Conservation (phyloP, 2,888 invertebrate species). For the Heliconius ismenius region DNA sequence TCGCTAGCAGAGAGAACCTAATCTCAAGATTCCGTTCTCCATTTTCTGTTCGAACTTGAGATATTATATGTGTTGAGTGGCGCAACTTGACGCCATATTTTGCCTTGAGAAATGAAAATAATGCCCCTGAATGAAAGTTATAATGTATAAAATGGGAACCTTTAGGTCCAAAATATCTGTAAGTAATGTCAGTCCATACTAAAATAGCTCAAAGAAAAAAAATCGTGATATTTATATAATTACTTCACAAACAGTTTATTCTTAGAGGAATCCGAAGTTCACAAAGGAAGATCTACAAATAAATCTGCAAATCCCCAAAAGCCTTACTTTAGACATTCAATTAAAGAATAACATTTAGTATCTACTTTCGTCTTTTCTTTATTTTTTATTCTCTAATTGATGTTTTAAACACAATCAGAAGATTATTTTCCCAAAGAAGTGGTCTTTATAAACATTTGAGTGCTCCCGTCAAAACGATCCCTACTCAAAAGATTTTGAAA, state of each 20-base stretch:
- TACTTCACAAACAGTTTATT: slow-evolving; percentile 9
- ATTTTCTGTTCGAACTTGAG: no score
- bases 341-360: slow-evolving; percentile 12
- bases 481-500: no score
- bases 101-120: background rate
- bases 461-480: no score
- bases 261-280: background rate
- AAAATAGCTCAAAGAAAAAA: background rate
- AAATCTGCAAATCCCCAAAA: slow-evolving; percentile 7
- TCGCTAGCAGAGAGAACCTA: no score
- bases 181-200: background rate
- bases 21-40: no score
- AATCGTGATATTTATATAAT: background rate
- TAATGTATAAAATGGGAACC: background rate
- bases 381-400: background rate
- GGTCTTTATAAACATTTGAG: background rate
- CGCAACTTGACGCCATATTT: no score
- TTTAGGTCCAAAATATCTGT: no score
- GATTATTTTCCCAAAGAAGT: background rate
- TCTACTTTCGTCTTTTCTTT: slow-evolving; percentile 1
- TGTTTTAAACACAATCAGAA: background rate
- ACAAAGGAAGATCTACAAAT: slow-evolving; percentile 11
- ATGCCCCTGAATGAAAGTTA: background rate
- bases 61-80: no score
- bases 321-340: slow-evolving; percentile 19